These are phyloP conservation scores for Ganaspis brasiliensis DNA, from an alignment of 2,888 invertebrate species.

Conservation along the genomic window DNA sequence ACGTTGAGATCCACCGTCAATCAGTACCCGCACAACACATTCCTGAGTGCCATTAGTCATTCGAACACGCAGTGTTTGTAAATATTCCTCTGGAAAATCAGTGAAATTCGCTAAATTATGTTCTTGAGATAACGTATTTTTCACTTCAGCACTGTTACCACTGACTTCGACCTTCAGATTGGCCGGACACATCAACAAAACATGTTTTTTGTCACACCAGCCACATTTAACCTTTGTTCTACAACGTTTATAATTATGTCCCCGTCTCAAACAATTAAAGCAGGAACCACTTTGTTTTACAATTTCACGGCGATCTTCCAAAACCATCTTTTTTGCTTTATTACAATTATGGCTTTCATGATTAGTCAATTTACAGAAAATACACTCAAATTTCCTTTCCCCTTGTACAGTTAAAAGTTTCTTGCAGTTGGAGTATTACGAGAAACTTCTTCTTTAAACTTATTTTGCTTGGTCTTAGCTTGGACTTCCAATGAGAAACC, in stretches of 20 bases:
- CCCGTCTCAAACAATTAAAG: constrained; percentile 59
- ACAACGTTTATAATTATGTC: constrained; percentile 58
- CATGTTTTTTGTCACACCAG: constrained; percentile 59
- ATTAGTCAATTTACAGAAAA: constrained; percentile 58
- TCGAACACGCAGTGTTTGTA: constrained; percentile 59
- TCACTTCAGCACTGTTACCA: neutral
- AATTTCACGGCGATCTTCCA: constrained; percentile 51
- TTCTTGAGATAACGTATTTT: constrained; percentile 36
- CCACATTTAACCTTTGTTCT: constrained; percentile 54
- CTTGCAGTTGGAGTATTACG: constrained; percentile 2
- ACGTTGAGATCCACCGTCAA: constrained; percentile 62
- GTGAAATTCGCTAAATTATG: constrained; percentile 41
- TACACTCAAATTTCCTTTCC: constrained; percentile 49
- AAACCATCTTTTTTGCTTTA: constrained; percentile 52
- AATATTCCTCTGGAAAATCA: constrained; percentile 45
- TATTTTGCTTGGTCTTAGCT: neutral
- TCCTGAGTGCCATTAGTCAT: constrained; percentile 43
- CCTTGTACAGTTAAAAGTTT: constrained; percentile 41
- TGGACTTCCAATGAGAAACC: neutral
- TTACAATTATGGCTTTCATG: constrained; percentile 52
- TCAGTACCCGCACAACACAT: constrained; percentile 49
- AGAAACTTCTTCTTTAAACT: neutral
- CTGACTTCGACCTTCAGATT: neutral
- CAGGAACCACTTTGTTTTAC: constrained; percentile 55
- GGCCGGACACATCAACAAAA: constrained; percentile 58